Evolutionary conservation across 2,888 invertebrate species (phyloP), one percentile per base, ranked within the genome.

Genomic region (Latrodectus elegans): DNA sequence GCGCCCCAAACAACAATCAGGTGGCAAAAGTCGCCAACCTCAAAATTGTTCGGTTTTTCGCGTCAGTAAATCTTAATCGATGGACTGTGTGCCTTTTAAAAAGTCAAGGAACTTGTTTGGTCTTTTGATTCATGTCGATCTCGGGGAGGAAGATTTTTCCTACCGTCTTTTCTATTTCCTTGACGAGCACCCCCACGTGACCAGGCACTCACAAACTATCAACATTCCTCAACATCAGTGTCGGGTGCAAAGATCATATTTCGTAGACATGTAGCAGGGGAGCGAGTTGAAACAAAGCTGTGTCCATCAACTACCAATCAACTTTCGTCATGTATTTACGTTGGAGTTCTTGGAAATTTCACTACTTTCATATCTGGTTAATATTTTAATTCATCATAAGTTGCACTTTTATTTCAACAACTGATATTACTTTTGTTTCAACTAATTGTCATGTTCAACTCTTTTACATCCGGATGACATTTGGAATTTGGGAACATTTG

Each of bases 21-120:
- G 73, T 55, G 81, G 52, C 67, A 81, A 81, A 81, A 81, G 81
- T 81, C 81, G 73, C 73, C 73, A 81, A 80, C 80, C 72, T 64
- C 60, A 15, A 60, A 60, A n/a, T 60, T 60, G 60, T 60, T 60
- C 60, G n/a, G 60, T 60, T n/a, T 38, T 60, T 11, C 60, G 60
- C 14, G n/a, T 60, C 60, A 15, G 14, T 12, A 38, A 38, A 38
- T 15, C 60, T 60, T 81, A 81, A 81, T 73, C 81, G 72, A 65
- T 67, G 67, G 73, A 65, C 81, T 72, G 80, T 65, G 55, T 12
- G n/a, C 17, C 67, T 52, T 22, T 14, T 65, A 26, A 75, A 15
- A 26, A 53, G 38, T 83, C 76, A 76, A 71, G 55, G 65, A 76
- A 83, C 83, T 83, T 83, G 75, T 75, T 83, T 71, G 67, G 65